Evolutionary conservation across 2,888 invertebrate species (phyloP), one percentile per base, ranked within the genome.

Genomic region (Torymus tubicola): DNA sequence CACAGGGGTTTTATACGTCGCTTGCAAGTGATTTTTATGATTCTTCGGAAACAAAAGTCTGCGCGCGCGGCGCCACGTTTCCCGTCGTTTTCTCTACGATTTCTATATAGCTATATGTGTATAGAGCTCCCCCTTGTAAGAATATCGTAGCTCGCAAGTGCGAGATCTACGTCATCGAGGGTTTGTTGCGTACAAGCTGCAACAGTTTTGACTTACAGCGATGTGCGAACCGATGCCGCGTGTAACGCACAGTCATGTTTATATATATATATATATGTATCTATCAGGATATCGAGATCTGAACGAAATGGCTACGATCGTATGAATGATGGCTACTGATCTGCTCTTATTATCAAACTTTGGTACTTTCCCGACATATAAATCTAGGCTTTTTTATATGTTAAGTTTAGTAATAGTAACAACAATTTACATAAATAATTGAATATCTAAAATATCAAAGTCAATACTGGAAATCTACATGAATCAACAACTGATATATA

Each of bases 41-140:
- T 85, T 88, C 89, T 89, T 89, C 85, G 86, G 87, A 87, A 88
- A 88, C 86, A 87, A 88, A 89, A 89, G 87, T 89, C 89, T 88
- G 84, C 84, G 42, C 85, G 31, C 67, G 63, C 63, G 87, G 87
- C 87, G 88, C 87, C 88, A 84, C 85, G 69, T 78, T 82, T 75
- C 77, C 82, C 84, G 82, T 83, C 69, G 74, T 73, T 69, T 75
- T 82, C 81, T 63, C 75, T 78, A 69, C 75, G 52, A 52, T 60
- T 69, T 21, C 42, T 68, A 21, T 10, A 16, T 3, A 13, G 4
- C 72, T 52, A 21, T 24, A 16, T 50, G 61, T 68, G 8, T 31
- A 18, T 60, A n/a, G 10, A 16, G 31, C n/a, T 24, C 60, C 55
- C 73, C 55, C 5, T 24, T 12, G 14, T 10, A 64, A 52, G 67